Base-by-base conservation (phyloP, 2,888 invertebrate genomes). In the Orgyia antiqua region DNA sequence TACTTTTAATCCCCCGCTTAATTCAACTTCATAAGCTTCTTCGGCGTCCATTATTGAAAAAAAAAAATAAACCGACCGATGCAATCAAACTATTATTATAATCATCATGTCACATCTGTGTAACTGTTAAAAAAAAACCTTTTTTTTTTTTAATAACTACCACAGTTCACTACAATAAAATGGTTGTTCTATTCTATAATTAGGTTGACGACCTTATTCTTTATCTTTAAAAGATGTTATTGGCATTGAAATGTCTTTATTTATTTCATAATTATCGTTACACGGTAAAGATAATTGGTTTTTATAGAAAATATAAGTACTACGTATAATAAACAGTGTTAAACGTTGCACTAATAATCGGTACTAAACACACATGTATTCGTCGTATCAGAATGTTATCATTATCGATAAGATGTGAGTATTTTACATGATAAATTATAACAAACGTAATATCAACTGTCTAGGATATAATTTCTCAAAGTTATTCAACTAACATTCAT, bases 1-100 rank as follows among this genome's bases (percentile, higher is more conserved):
- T 55, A 77, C 79, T 44, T 36, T 53, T 18, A 77, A 45, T 13
- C 59, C 51, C 21, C 77, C 78, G 32, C 62, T 62, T 8, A 60
- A 31, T 44, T 79, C 68, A n/a, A 64, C 74, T 26, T 66, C 64
- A 38, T 69, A 61, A 1, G 82, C 82, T 31, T 80, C 80, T 42
- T 79, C 77, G 8, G 79, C 80, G 31, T 51, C 53, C 75, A 78
- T 76, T 17, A 42, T 56, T 9, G 24, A 11, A 17, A 33, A 29
- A 18, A 5, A 25, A 9, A 8, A 26, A 26, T n/a, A 13, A 6
- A 25, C 35, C 11, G 8, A 24, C 4, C 17, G 28, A 45, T 31
- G 17, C n/a, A 9, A 23, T 10, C 7, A 10, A 7, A 13, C 15
- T 21, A 13, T 6, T 9, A 11, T 5, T 20, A 3, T 20, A 18